Evolutionary conservation across 2,113 vertebrate genomes (phyloP), one percentile per base, ranked within the genome.

Genomic region (Mobula hypostoma): DNA sequence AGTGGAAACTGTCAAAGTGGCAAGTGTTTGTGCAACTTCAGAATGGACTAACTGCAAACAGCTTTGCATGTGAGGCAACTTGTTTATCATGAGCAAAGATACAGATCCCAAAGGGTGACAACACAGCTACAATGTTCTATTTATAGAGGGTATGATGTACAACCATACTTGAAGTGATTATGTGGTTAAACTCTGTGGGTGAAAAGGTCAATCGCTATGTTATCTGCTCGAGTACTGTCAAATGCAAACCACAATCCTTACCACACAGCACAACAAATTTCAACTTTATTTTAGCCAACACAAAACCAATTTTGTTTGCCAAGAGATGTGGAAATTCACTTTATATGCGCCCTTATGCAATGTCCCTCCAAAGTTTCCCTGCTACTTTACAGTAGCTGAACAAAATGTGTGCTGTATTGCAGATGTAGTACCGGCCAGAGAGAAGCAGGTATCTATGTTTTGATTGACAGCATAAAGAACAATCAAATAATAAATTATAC

Each of bases 121-220:
- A 68, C 21, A 48, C 19, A 48, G 66, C 15, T 74, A 29, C 91
- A 48, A 40, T 72, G 5, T 70, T 40, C 91, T 93, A 93, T 93
- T 48, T 76, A 93, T 74, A 48, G 91, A 29, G 7, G 17, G 21
- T 70, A 27, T 56, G 70, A 74, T 74, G 70, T 48, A 72, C n/a
- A 92, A 72, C 68, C 9, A 4, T 88, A n/a, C 61, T 74, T 74
- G 68, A 56, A 48, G 27, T 93, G 91, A 56, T 74, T 66, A 56
- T 93, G 68, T 70, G 91, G 68, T 93, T 74, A 93, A 56, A 48
- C 91, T 56, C 68, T 48, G 29, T 74, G 91, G 91, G 91, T 93
- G 70, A 93, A 93, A 56, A 93, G 91, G 91, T 93, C 70, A 93
- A 56, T 93, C 70, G 24, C 68, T 68, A 90, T 68, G 85, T 90